Evolutionary conservation across 2,113 vertebrate genomes (phyloP), one percentile per base, ranked within the genome.

Genomic region (Illadopsis cleaveri): DNA sequence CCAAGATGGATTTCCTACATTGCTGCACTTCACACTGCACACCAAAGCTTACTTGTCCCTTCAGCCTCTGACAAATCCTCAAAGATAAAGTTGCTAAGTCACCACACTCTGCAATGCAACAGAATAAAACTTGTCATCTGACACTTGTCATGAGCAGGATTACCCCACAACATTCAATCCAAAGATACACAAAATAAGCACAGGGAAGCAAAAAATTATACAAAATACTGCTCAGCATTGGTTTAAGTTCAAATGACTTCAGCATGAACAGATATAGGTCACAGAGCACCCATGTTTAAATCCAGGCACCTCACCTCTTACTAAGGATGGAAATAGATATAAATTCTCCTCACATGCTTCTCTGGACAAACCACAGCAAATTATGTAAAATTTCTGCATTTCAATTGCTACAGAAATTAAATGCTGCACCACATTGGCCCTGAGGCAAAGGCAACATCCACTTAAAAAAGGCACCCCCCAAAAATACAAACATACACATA

Each of bases 1-100:
- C 68, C 30, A 17, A 58, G 71, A 61, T 15, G 9, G 73, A 85
- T 90, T 88, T 88, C 66, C 16, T 51, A 58, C 37, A 31, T 2
- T 60, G 86, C 68, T 25, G 19, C 3, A 3, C 53, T 51, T 30
- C 2, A 1, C 4, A 9, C 79, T 24, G 47, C 71, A 82, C 91
- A 72, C 54, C 71, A 66, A 57, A 76, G 47, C 47, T 7, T 5
- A 53, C 42, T 70, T 80, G 75, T 83, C 90, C 61, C 69, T 62
- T 58, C 93, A 90, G 81, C 45, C 66, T 44, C 84, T 80, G 62
- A 94, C 82, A 96, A 96, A 96, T 90, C 90, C 92, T 79, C 56
- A 3, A 42, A 91, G 89, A 79, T 82, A 70, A 87, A 91, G 90
- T 66, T 95, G 75, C 87, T 61, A 95, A 87, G 92, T 96, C 87